Percentiles rank a stretch among this genome's conserved stretches.
phyloP scores from a whole-genome alignment of 2,797 vertebrate species.

The Silurus aristotelis region DNA sequence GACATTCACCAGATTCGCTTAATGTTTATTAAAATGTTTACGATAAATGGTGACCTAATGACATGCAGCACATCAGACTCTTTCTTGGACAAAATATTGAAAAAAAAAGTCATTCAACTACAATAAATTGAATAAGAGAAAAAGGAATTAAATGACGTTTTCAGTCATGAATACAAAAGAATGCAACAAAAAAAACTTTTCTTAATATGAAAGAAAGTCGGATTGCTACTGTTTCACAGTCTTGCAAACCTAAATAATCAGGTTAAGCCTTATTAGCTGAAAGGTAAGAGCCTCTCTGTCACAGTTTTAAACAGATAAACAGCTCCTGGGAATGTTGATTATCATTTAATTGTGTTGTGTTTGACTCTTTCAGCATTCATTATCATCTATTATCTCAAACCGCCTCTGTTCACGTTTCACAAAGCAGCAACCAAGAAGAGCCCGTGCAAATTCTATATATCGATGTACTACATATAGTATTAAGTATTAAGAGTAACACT shows the following conservation, averaged over 20 bases:
- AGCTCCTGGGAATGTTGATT: slow-evolving; percentile 16
- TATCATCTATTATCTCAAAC: background rate
- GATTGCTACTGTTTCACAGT: background rate
- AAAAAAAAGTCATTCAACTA: background rate
- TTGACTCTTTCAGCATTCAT: slow-evolving; percentile 7
- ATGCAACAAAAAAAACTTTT: background rate
- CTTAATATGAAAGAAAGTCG: background rate
- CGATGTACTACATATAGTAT: background rate
- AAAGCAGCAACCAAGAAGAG: background rate
- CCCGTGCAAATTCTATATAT: background rate
- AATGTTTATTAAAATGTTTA: slow-evolving; percentile 41
- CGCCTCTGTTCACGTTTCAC: background rate
- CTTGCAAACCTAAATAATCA: slow-evolving; percentile 16
- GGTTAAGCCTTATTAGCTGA: slow-evolving; percentile 1
- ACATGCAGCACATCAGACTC: slow-evolving; percentile 32
- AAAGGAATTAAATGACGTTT: background rate
- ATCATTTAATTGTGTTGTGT: slow-evolving; percentile 20
- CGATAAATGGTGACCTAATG: slow-evolving; percentile 32
- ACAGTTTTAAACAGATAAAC: background rate
- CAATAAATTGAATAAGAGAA: background rate
- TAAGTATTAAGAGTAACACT: background rate
- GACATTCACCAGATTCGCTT: slow-evolving; percentile 44
- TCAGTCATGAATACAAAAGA: background rate
- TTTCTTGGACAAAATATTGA: slow-evolving; percentile 21
- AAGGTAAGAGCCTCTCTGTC: slow-evolving; percentile 1